Conservation (phyloP, 1,140 invertebrate species). For the Hylaeus volcanicus region DNA sequence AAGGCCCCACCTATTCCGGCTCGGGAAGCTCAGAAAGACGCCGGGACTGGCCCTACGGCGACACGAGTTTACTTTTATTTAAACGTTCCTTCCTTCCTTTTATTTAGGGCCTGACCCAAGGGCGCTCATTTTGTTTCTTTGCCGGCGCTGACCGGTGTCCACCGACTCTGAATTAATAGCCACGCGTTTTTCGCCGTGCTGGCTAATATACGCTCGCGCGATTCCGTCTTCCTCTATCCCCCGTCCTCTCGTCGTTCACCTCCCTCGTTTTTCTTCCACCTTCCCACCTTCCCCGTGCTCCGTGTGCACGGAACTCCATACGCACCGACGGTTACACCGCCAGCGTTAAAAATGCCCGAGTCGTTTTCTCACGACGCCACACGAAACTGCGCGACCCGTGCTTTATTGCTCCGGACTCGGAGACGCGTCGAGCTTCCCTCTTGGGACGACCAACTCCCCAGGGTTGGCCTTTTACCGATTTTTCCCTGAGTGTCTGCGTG, state of each 20-base stretch:
- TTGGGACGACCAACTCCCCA: not conserved
- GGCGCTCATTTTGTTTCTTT: constrained; percentile 77
- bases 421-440: not conserved
- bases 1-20: constrained; percentile 7
- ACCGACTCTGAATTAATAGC: constrained; percentile 77
- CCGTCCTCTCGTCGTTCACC: not conserved
- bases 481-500: not conserved
- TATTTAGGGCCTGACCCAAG: constrained; percentile 79
- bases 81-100: constrained; percentile 77
- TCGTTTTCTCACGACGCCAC: constrained; percentile 57
- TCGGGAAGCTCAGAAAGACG: constrained; percentile 44
- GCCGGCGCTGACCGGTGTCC: constrained; percentile 74
- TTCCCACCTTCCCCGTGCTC: constrained; percentile 9
- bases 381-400: constrained; percentile 28
- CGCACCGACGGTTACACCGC: constrained; percentile 38
- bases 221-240: constrained; percentile 8
- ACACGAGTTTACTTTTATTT: constrained; percentile 81
- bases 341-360: constrained; percentile 55
- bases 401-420: constrained; percentile 39
- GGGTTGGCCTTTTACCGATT: not conserved
- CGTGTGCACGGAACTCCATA: constrained; percentile 16
- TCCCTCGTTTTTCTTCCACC: constrained; percentile 39
- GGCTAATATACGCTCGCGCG: constrained; percentile 45
- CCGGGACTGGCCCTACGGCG: constrained; percentile 37
- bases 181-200: constrained; percentile 72